phyloP scores from a whole-genome alignment of 2,113 vertebrate species.

The Octodon degus region DNA sequence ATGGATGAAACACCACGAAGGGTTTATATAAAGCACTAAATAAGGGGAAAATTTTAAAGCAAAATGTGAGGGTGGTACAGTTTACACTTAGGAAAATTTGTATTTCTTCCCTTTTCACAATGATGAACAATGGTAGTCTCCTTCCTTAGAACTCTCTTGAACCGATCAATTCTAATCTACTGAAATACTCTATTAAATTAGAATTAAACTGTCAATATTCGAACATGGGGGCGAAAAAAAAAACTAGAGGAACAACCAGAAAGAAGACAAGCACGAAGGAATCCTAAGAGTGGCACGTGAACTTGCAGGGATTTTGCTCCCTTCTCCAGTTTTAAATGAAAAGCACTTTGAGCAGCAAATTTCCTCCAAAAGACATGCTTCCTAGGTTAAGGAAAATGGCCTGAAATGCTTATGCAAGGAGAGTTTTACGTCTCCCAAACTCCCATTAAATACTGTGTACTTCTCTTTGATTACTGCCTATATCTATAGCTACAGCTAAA shows the following conservation, averaged over 20 bases:
- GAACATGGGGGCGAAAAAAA: not conserved
- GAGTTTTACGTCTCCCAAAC: constrained; percentile 73
- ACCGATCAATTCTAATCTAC: not conserved
- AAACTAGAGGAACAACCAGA: not conserved
- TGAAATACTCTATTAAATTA: not conserved
- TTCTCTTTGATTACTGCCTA: constrained; percentile 82
- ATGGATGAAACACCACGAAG: constrained; percentile 13
- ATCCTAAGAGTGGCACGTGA: not conserved
- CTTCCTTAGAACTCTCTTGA: not conserved
- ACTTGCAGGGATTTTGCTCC: not conserved
- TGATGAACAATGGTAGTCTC: not conserved
- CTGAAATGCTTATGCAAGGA: constrained; percentile 44
- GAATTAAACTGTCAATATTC: not conserved
- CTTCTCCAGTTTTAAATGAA: constrained; percentile 57
- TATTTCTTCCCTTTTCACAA: constrained; percentile 20
- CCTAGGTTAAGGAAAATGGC: constrained; percentile 62
- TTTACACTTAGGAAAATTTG: not conserved
- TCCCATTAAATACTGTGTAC: constrained; percentile 79
- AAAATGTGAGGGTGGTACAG: not conserved
- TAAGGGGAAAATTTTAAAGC: not conserved
- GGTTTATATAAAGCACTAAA: not conserved
- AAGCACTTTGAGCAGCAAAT: constrained; percentile 52
- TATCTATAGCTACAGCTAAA: constrained; percentile 79
- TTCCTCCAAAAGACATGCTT: constrained; percentile 54
- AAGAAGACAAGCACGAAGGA: not conserved